phyloP scores from a whole-genome alignment of 2,888 invertebrate genomes.

The Rhingia rostrata region DNA sequence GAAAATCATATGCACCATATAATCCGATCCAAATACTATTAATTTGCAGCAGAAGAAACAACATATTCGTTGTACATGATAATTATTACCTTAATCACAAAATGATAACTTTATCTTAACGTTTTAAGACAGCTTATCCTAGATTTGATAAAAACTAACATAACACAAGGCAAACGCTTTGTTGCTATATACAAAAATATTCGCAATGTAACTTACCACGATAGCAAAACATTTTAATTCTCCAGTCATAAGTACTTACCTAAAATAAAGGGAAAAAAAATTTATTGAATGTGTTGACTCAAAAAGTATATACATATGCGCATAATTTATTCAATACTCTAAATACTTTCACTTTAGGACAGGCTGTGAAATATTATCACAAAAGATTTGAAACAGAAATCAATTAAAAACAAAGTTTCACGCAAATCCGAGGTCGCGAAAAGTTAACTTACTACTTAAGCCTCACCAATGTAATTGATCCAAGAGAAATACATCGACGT shows the following conservation, averaged over 20 bases:
- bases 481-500: constrained; percentile 15
- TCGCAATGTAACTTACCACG: constrained; percentile 51
- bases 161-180: too few species aligned
- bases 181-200: too few species aligned
- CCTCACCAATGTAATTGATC: constrained; percentile 6
- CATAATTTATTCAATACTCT: neutral
- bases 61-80: too few species aligned
- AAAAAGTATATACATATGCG: constrained; percentile 9
- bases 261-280: constrained; percentile 53
- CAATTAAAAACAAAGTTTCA: constrained; percentile 40
- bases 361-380: constrained; percentile 16
- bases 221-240: constrained; percentile 1
- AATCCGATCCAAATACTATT: too few species aligned
- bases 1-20: too few species aligned
- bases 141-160: too few species aligned
- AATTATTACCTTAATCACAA: too few species aligned
- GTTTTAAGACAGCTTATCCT: too few species aligned
- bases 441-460: constrained; percentile 34
- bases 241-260: constrained; percentile 57
- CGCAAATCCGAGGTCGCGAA: constrained; percentile 46
- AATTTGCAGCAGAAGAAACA: too few species aligned
- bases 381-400: constrained; percentile 14
- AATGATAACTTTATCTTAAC: too few species aligned
- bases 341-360: constrained; percentile 41
- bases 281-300: constrained; percentile 19